A percentile compares a stretch with the other conserved stretches of the same genome.
Evolutionary conservation across 2,797 vertebrate species (phyloP).

Genomic region (Pipistrellus nathusii): DNA sequence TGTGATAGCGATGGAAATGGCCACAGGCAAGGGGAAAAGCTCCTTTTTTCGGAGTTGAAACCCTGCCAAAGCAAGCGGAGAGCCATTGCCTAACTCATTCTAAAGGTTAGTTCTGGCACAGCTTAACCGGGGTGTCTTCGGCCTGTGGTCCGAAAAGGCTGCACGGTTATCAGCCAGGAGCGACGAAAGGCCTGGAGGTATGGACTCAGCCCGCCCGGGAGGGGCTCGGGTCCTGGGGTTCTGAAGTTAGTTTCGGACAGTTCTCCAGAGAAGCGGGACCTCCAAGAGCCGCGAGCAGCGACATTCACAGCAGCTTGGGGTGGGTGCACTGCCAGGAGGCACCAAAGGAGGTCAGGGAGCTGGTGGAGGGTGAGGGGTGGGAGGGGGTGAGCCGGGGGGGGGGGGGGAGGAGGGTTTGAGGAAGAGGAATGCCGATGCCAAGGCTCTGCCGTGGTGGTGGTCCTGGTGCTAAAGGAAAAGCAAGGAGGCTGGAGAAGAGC

Average conservation of each 20-base stretch:
- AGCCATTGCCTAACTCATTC: background rate
- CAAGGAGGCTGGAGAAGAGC: background rate
- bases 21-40: background rate
- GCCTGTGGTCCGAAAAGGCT: background rate
- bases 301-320: background rate
- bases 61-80: background rate
- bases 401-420: background rate
- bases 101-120: background rate
- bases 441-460: background rate
- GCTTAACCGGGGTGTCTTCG: background rate
- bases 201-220: background rate
- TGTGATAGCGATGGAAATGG: background rate
- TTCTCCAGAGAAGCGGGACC: background rate
- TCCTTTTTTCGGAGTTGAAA: background rate
- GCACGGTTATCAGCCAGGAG: background rate
- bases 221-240: background rate
- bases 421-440: background rate
- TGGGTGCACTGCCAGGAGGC: background rate
- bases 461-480: background rate
- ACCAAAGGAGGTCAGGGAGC: background rate
- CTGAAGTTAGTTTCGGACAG: fast-evolving
- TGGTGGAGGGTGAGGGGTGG: background rate
- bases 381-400: fast-evolving
- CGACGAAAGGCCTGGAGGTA: background rate
- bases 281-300: background rate